Conservation (phyloP, 2,888 invertebrate species). For the Saturnia pavonia region DNA sequence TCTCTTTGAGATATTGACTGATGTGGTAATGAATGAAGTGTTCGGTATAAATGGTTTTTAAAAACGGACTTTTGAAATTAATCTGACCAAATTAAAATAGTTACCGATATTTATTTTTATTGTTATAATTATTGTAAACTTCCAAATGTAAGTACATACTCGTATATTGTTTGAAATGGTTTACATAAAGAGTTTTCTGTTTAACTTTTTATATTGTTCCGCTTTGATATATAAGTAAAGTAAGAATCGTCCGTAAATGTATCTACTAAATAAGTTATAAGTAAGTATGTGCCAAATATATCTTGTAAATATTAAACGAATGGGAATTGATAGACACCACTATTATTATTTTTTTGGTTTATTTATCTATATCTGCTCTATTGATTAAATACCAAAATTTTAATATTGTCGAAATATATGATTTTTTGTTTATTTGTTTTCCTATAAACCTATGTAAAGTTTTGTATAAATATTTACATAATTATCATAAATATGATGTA, state of each 20-base stretch:
- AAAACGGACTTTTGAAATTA: conserved; percentile 8
- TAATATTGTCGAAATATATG: background rate
- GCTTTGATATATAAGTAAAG: conserved; percentile 20
- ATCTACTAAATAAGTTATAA: conserved; percentile 16
- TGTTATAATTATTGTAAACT: conserved; percentile 4
- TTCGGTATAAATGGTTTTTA: conserved; percentile 13
- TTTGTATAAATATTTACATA: background rate
- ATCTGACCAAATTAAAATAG: conserved; percentile 20
- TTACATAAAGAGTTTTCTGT: background rate
- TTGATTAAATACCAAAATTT: background rate
- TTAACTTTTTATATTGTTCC: conserved; percentile 18
- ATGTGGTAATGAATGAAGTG: conserved; percentile 37
- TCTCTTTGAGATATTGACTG: conserved; percentile 36
- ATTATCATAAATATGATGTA: conserved; percentile 1
- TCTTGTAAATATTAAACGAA: conserved; percentile 5
- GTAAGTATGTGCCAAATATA: conserved; percentile 16
- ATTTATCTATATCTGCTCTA: background rate
- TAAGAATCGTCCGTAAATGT: conserved; percentile 19
- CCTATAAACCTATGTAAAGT: background rate
- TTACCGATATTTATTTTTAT: conserved; percentile 20
- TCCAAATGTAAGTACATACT: background rate
- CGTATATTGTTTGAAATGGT: conserved; percentile 3
- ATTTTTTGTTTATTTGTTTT: conserved; percentile 1
- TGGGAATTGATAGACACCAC: background rate
- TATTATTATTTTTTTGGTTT: background rate